Evolutionary conservation across 2,113 vertebrate genomes (phyloP), one percentile per base, ranked within the genome.

Genomic region (Sorex fumeus): DNA sequence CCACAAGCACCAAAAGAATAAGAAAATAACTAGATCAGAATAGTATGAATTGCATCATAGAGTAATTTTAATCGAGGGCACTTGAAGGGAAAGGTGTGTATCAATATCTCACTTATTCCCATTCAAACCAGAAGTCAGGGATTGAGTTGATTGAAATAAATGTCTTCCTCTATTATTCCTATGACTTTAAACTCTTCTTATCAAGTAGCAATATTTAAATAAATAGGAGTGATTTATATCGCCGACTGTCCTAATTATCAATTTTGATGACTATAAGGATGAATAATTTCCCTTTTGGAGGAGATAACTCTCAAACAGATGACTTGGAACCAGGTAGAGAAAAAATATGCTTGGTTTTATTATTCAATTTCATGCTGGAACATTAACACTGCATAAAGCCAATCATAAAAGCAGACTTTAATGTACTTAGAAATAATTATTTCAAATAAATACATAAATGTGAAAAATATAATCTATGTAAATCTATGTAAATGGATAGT

Each of bases 381-480:
- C 27, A 25, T 88, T 97, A 97, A 70, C 78, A 34, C 53, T 72
- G 0, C 66, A 84, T 90, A 96, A 97, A 95, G 57, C 67, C 84
- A 93, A 96, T 80, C 72, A 72, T 85, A 87, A 95, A 72, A 76
- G 79, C 89, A 81, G 82, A 45, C 93, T 97, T 95, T 93, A 92
- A 75, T 94, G 88, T n/a, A 94, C 34, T 96, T 90, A 84, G 84
- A 96, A 96, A 87, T 95, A 97, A 96, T 98, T 95, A 95, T 96
- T 95, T 95, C 83, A 96, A 97, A 96, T 94, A 97, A 97, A 97
- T 96, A 91, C n/a, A 60, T 95, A 95, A 93, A 92, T 81, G 87
- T 96, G 87, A 85, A 95, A 93, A 95, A 93, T 81, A 90, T 95
- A 98, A 97, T 96, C 25, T 79, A 92, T 96, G 96, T 95, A 97